Conservation (phyloP, 2,113 vertebrate genomes). For the Odontesthes bonariensis region DNA sequence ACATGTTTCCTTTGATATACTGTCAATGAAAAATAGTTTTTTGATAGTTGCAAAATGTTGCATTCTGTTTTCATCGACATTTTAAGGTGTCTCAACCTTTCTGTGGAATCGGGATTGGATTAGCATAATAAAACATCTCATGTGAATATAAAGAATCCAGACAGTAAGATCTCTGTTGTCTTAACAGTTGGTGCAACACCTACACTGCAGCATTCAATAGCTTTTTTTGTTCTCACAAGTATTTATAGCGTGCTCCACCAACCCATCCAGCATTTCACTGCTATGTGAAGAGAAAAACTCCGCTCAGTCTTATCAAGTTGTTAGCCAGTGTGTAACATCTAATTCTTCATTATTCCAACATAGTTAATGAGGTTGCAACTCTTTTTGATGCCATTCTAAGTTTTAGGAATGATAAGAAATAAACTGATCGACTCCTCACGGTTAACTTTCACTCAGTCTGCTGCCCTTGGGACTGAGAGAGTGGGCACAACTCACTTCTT, state of each 20-base stretch:
- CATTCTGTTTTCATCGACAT: too few species aligned
- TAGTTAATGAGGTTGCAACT: conserved; percentile 28
- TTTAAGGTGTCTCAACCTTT: too few species aligned
- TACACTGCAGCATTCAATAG: conserved; percentile 76
- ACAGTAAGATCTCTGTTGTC: conserved; percentile 60
- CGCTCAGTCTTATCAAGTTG: conserved; percentile 40
- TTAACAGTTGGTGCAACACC: conserved; percentile 79
- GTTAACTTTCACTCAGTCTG: too few species aligned
- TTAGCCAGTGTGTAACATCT: conserved; percentile 9
- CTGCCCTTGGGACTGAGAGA: too few species aligned
- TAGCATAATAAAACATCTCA: conserved; percentile 15
- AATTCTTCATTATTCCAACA: conserved; percentile 15
- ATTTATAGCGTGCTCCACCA: conserved; percentile 72
- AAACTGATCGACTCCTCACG: too few species aligned
- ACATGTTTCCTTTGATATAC: too few species aligned
- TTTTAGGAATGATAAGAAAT: conserved; percentile 2
- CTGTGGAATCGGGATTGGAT: too few species aligned
- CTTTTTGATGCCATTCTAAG: not conserved
- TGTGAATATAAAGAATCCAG: conserved; percentile 49
- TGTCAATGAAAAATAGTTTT: too few species aligned
- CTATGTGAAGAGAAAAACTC: conserved; percentile 45
- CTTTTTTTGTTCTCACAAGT: conserved; percentile 76
- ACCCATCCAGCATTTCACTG: conserved; percentile 50
- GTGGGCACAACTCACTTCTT: too few species aligned
- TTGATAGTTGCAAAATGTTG: too few species aligned